phyloP scores from a whole-genome alignment of 2,797 vertebrate genomes.

The Peromyscus aztecus region DNA sequence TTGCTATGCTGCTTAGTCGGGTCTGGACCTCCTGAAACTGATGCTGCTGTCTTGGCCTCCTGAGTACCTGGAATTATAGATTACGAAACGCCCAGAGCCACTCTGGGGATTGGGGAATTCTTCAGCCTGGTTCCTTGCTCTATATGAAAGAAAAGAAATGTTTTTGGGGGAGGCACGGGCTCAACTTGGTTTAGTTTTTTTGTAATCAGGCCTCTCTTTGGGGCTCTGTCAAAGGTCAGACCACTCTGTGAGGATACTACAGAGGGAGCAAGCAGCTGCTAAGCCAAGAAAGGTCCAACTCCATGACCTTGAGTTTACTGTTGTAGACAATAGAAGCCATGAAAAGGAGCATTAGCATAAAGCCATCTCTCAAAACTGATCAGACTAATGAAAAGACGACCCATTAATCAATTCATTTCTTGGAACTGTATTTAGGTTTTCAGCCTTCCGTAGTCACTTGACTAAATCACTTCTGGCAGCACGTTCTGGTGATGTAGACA shows the following conservation, averaged over 20 bases:
- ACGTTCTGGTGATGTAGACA: slow-evolving; percentile 51
- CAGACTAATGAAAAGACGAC: slow-evolving; percentile 63
- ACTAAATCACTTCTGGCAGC: slow-evolving; percentile 74
- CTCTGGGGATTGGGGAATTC: slow-evolving; percentile 23
- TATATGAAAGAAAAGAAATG: slow-evolving; percentile 8
- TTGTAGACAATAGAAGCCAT: neutral
- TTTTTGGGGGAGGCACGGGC: neutral
- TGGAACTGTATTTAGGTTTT: slow-evolving; percentile 50
- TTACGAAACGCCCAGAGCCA: neutral
- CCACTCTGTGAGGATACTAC: neutral
- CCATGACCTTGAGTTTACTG: slow-evolving; percentile 31
- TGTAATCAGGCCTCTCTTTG: neutral
- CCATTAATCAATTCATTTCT: slow-evolving; percentile 69
- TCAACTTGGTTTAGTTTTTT: neutral
- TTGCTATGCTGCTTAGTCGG: neutral
- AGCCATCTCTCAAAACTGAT: slow-evolving; percentile 51
- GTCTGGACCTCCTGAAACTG: neutral
- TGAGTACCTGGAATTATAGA: no score
- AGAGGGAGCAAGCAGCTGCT: neutral
- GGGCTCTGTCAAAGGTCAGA: neutral
- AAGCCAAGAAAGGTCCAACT: neutral
- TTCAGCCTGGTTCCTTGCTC: slow-evolving; percentile 21
- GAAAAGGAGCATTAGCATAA: slow-evolving; percentile 61
- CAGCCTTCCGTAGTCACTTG: slow-evolving; percentile 46
- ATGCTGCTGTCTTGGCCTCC: neutral